Evolutionary conservation across 2,797 vertebrate species (phyloP), one percentile per base, ranked within the genome.

Genomic region (Brachyrhaphis roseni): DNA sequence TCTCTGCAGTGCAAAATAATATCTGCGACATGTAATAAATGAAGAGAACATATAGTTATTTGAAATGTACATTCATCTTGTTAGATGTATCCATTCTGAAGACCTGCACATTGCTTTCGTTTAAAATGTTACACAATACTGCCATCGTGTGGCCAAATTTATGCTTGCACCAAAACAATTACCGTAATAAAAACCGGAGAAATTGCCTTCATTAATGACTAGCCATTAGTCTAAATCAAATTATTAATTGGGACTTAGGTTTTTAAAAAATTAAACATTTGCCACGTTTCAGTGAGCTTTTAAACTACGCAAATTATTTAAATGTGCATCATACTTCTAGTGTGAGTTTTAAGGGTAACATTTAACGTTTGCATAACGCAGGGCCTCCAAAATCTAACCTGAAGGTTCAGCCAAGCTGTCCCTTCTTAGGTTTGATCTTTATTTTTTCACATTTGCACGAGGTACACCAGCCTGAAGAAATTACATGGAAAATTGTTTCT

Each of bases 101-200:
- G 55, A 28, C 12, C 55, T 13, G 45, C 31, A 31, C 34, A 0
- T 59, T 49, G 31, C 15, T 15, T 39, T 8, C 10, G 28, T 28
- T 55, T 70, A n/a, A 46, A 20, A 74, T 7, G 39, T 70, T 46
- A n/a, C 53, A 64, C 64, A 64, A 53, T 53, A 76, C 77, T 76
- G 81, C 36, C 77, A 82, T 23, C 66, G 39, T 45, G 39, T 76
- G 82, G 53, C 45, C 39, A 26, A 5, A 43, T 31, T 1, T 11
- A 13, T 39, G 26, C 13, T 34, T 4, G 34, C 1, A 16, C 34
- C 18, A 36, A 28, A 59, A 62, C 13, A 16, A 18, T 36, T 36
- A 11, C 3, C 10, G 34, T 36, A 64, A 36, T 36, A 36, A 20
- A 36, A 64, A 64, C 16, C 0, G 6, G 10, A 7, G 36, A 68